These are phyloP conservation scores for Syndactyla subalaris DNA, from an alignment of 2,797 vertebrate species.

Conservation along the genomic window DNA sequence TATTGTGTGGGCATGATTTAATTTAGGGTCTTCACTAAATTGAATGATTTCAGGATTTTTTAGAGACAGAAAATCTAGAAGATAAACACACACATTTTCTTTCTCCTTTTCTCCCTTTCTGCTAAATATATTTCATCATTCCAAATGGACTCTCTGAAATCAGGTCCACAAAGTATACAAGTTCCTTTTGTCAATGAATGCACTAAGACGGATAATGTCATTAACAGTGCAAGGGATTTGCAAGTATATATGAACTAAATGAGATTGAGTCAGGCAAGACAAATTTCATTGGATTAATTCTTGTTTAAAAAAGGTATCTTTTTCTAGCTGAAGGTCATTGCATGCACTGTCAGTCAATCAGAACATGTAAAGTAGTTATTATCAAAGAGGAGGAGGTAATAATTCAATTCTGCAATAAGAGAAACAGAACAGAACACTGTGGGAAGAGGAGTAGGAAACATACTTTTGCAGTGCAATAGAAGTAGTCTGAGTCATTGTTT, in stretches of 20 bases:
- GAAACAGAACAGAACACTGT: background rate
- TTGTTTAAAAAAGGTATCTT: background rate
- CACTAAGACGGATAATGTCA: background rate
- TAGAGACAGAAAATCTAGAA: background rate
- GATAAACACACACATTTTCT: background rate
- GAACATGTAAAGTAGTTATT: background rate
- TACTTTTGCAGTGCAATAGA: background rate
- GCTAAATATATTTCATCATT: background rate
- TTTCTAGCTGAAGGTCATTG: slow-evolving; percentile 7
- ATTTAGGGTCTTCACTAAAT: background rate
- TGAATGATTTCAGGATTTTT: background rate
- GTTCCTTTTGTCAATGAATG: background rate
- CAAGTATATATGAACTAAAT: slow-evolving; percentile 13
- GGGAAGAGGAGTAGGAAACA: background rate
- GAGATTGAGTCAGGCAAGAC: background rate
- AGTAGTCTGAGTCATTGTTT: background rate
- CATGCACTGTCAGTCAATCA: background rate
- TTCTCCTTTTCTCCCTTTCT: background rate
- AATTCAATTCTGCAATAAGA: background rate
- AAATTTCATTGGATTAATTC: slow-evolving; percentile 18
- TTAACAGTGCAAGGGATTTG: slow-evolving; percentile 29
- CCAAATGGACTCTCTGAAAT: background rate
- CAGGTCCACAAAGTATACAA: background rate
- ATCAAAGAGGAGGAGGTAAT: background rate
- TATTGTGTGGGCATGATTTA: background rate